Conservation (phyloP, 2,113 vertebrate species). For the Malurus cyaneus region DNA sequence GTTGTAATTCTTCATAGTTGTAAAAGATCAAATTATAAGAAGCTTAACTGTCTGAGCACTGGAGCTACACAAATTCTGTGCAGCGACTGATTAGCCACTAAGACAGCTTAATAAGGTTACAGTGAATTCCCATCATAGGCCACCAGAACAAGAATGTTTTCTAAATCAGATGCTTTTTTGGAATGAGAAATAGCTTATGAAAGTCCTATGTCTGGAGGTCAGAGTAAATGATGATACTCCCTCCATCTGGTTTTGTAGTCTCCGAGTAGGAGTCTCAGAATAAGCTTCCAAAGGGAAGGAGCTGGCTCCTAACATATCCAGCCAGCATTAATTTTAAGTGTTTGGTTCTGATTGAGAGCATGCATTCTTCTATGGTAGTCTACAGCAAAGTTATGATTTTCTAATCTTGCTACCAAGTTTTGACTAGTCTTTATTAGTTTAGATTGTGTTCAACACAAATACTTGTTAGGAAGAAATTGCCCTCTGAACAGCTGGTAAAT, state of each 20-base stretch:
- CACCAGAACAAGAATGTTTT: not conserved
- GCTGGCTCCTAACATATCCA: not conserved
- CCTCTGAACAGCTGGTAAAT: not conserved
- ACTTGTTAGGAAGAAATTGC: not conserved
- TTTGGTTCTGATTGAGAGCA: not conserved
- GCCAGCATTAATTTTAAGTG: not conserved
- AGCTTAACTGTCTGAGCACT: slow-evolving; percentile 12
- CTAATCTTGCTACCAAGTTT: not conserved
- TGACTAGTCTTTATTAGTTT: not conserved
- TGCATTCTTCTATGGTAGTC: not conserved
- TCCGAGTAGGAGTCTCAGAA: not conserved
- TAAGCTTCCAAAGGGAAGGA: not conserved
- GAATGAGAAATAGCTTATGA: not conserved
- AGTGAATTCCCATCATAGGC: not conserved
- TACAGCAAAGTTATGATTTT: not conserved
- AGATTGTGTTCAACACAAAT: not conserved
- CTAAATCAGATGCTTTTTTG: not conserved
- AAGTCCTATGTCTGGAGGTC: not conserved
- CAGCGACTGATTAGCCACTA: not conserved
- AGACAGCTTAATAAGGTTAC: not conserved
- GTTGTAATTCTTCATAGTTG: not conserved
- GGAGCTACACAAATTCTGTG: not conserved
- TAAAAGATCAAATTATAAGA: slow-evolving; percentile 15
- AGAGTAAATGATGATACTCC: not conserved
- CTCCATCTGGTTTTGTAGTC: not conserved